Evolutionary conservation across 2,113 vertebrate genomes (phyloP), one percentile per base, ranked within the genome.

Genomic region (Hymenochirus boettgeri): DNA sequence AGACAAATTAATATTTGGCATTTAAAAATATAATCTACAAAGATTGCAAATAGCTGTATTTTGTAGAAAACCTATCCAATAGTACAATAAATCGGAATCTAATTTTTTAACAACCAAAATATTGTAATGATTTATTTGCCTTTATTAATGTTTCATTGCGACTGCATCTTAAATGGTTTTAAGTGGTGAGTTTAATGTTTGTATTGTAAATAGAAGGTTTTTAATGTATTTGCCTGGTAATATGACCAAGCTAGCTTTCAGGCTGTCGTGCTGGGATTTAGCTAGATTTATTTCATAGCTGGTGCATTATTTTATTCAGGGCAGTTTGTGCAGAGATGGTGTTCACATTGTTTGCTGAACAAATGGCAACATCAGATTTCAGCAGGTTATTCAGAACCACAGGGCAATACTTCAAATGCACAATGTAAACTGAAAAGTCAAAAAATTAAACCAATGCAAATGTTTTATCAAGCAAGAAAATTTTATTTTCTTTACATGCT

Each of bases 261-360:
- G 27, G 5, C 19, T 23, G 18, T 50, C 18, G 9, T 51, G 21
- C 60, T 51, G 60, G 51, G 18, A 62, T 29, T 35, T 46, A 48
- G 35, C 22, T 31, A 18, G 60, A 62, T 62, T 62, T 62, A 62
- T 53, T 62, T 8, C 22, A 17, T 46, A 50, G 60, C 46, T 62
- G 60, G 47, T 21, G 24, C 50, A 13, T 35, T 35, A 35, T 17
- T 48, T 25, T 61, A 26, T 13, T n/a, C 58, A 61, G 48, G 42
- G 45, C 58, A 23, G 31, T 12, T n/a, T 47, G 19, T 47, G 42
- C 58, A 31, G 17, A 46, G 11, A n/a, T 21, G 45, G 45, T 33
- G 46, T 22, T n/a, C 4, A 33, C 11, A 7, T 35, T 9, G 10
- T 35, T 11, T 35, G 33, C 33, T 35, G 31, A 33, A 45, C 17